Evolutionary conservation across 2,888 invertebrate genomes (phyloP).

Genomic region (Fragum sueziense): DNA sequence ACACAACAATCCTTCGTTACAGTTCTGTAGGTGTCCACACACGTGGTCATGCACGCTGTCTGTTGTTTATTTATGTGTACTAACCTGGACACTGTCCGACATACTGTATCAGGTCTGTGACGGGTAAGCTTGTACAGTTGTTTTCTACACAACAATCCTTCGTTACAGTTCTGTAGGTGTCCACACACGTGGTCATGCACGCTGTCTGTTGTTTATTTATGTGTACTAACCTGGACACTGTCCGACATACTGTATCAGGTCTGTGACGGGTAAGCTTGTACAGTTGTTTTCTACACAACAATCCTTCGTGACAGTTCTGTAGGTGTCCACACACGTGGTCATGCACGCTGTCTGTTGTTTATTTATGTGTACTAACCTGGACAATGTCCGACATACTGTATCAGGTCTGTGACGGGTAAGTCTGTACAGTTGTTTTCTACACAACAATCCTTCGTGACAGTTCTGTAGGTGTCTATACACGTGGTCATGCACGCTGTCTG

Average conservation of each 20-base stretch:
- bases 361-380: background rate
- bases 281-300: background rate
- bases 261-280: background rate
- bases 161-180: constrained; percentile 1
- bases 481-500: constrained; percentile 17
- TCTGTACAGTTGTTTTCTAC: background rate
- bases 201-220: constrained; percentile 7
- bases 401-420: background rate
- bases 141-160: background rate
- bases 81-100: background rate
- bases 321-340: constrained; percentile 14
- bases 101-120: background rate
- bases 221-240: background rate
- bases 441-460: background rate
- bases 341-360: constrained; percentile 15
- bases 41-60: constrained; percentile 16
- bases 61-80: background rate
- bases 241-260: background rate
- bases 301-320: background rate
- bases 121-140: background rate
- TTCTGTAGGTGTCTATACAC: constrained; percentile 6
- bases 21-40: constrained; percentile 7
- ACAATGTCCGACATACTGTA: background rate
- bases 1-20: background rate
- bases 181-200: constrained; percentile 18